These are phyloP conservation scores for Sternotherus odoratus DNA, from an alignment of 2,797 vertebrate species.

Conservation along the genomic window DNA sequence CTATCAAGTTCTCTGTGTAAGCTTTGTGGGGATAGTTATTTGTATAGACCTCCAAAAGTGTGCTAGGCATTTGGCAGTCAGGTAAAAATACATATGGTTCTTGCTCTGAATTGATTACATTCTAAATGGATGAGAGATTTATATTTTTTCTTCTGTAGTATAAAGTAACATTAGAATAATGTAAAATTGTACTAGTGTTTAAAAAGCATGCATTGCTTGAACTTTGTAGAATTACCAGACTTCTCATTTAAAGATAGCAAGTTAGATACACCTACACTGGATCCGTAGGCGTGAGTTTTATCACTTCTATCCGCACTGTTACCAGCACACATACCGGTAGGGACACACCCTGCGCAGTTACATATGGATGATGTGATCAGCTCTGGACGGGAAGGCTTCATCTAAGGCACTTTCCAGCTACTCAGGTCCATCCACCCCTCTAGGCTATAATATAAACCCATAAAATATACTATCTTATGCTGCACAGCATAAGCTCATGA, in stretches of 20 bases:
- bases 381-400: too few species aligned
- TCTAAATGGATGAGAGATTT: neutral
- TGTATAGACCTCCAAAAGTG: neutral
- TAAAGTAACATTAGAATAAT: slow-evolving; percentile 39
- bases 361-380: too few species aligned
- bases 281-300: neutral
- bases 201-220: slow-evolving; percentile 40
- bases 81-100: neutral
- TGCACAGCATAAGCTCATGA: too few species aligned
- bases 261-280: neutral
- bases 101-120: neutral
- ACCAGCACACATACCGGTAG: too few species aligned
- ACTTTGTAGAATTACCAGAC: neutral
- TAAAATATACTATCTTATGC: too few species aligned
- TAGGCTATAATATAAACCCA: too few species aligned
- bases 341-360: too few species aligned
- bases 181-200: neutral
- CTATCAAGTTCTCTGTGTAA: neutral
- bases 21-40: fast-evolving
- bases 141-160: neutral
- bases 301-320: neutral
- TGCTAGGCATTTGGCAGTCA: fast-evolving
- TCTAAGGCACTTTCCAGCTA: too few species aligned
- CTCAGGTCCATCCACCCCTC: too few species aligned
- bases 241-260: neutral